Percentiles rank a stretch among this genome's conserved stretches.
Conservation (phyloP, 2,797 vertebrate genomes). For the Florisuga fusca region DNA sequence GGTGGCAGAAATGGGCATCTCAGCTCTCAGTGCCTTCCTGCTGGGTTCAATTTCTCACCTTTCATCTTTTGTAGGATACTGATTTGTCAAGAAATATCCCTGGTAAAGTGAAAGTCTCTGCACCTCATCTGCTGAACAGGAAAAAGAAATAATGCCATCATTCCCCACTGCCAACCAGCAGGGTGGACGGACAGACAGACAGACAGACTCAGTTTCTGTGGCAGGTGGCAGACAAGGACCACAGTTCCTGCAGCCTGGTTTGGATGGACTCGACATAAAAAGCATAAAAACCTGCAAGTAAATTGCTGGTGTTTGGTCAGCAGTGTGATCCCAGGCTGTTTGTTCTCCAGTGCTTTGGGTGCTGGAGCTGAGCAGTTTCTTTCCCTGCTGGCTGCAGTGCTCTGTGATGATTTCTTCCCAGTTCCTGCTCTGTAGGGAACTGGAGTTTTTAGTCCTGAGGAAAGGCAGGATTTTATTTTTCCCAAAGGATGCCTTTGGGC, state of each 20-base stretch:
- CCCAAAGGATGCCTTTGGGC: rapidly evolving
- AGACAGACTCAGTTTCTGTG: rapidly evolving
- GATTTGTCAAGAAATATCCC: constrained; percentile 96
- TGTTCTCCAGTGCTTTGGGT: rapidly evolving
- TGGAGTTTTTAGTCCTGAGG: neutral
- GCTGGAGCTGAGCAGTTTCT: rapidly evolving
- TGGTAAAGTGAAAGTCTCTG: constrained; percentile 97
- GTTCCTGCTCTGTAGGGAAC: rapidly evolving
- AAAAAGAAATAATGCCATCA: constrained; percentile 86
- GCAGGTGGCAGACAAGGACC: neutral
- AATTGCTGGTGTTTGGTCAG: neutral
- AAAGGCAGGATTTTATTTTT: neutral
- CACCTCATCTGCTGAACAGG: constrained; percentile 90
- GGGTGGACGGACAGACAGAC: neutral
- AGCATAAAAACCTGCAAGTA: neutral
- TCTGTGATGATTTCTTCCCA: rapidly evolving
- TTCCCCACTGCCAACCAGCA: neutral
- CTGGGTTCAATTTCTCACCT: rapidly evolving
- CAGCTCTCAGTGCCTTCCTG: rapidly evolving
- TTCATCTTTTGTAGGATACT: constrained; percentile 83
- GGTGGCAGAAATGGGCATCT: rapidly evolving
- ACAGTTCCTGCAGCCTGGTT: rapidly evolving
- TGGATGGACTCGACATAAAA: neutral
- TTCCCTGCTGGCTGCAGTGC: neutral
- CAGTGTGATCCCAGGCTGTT: neutral